Percentiles rank a stretch among this genome's conserved stretches.
phyloP scores from a whole-genome alignment of 2,113 vertebrate genomes.

The Penelope pileata region DNA sequence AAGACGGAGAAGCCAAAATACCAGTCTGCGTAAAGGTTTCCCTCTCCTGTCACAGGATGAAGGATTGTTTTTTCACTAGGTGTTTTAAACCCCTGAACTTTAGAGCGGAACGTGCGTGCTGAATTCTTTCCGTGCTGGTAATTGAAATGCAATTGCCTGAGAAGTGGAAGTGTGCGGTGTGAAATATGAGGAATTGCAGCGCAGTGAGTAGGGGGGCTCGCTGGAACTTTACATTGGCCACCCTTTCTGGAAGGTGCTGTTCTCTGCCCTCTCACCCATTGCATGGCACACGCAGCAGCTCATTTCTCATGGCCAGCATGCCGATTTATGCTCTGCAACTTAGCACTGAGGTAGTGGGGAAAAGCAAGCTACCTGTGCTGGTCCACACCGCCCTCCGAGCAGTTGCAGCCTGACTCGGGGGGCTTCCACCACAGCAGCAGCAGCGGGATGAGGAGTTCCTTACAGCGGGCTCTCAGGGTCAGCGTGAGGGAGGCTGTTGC shows the following conservation, averaged over 20 bases:
- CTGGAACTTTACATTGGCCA: background rate
- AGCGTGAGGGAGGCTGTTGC: background rate
- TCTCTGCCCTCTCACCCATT: background rate
- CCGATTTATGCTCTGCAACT: background rate
- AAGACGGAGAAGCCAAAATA: conserved; percentile 3
- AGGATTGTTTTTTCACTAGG: background rate
- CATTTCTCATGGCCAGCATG: background rate
- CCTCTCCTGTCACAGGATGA: background rate
- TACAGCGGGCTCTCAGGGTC: background rate
- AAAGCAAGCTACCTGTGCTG: background rate
- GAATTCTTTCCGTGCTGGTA: background rate
- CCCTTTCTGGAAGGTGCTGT: background rate
- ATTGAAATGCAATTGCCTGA: background rate
- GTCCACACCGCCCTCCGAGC: background rate
- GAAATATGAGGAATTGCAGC: background rate
- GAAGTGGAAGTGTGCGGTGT: background rate
- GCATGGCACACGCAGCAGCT: fast-evolving
- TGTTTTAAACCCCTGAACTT: conserved; percentile 26
- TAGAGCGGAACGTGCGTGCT: background rate
- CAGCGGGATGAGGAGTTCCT: background rate
- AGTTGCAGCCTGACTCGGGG: background rate
- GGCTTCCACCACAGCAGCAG: background rate
- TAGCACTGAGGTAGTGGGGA: background rate
- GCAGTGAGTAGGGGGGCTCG: background rate
- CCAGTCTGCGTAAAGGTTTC: background rate